Conservation (phyloP, 2,888 invertebrate genomes). For the Brenthis ino region DNA sequence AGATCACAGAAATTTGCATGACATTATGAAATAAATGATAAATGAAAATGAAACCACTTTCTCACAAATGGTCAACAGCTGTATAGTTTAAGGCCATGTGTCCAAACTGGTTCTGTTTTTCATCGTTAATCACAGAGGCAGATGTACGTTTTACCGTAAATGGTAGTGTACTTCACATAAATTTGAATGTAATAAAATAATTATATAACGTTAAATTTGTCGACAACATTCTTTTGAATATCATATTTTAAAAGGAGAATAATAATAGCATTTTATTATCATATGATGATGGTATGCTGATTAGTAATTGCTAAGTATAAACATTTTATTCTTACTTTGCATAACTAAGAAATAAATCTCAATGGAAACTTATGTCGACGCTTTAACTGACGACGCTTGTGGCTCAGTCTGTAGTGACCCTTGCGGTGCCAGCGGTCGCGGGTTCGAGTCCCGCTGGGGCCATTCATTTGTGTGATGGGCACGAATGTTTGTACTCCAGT, state of each 20-base stretch:
- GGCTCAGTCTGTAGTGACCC: too few relatives aligned
- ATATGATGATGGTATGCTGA: too few relatives aligned
- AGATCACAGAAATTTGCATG: slow-evolving; percentile 2
- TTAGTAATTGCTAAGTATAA: not conserved
- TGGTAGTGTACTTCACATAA: slow-evolving; percentile 25
- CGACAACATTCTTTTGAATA: not conserved
- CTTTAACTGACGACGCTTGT: too few relatives aligned
- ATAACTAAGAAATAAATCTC: too few relatives aligned
- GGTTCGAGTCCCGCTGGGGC: too few relatives aligned
- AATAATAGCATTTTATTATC: too few relatives aligned
- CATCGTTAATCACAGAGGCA: slow-evolving; percentile 36
- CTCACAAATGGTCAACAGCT: slow-evolving; percentile 28
- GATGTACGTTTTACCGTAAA: slow-evolving; percentile 29
- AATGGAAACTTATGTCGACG: too few relatives aligned
- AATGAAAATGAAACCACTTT: slow-evolving; percentile 27
- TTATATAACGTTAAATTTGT: slow-evolving; percentile 2
- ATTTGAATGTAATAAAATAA: slow-evolving; percentile 16
- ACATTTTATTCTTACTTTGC: too few relatives aligned
- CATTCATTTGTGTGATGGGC: too few relatives aligned
- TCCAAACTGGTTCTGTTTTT: slow-evolving; percentile 35
- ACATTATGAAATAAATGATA: slow-evolving; percentile 21
- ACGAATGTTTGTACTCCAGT: too few relatives aligned
- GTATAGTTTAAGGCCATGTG: slow-evolving; percentile 30
- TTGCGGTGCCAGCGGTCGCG: too few relatives aligned
- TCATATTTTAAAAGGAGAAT: too few relatives aligned